Evolutionary conservation across 2,888 invertebrate species (phyloP), one percentile per base, ranked within the genome.

Genomic region (Tolmerus cingulatus): DNA sequence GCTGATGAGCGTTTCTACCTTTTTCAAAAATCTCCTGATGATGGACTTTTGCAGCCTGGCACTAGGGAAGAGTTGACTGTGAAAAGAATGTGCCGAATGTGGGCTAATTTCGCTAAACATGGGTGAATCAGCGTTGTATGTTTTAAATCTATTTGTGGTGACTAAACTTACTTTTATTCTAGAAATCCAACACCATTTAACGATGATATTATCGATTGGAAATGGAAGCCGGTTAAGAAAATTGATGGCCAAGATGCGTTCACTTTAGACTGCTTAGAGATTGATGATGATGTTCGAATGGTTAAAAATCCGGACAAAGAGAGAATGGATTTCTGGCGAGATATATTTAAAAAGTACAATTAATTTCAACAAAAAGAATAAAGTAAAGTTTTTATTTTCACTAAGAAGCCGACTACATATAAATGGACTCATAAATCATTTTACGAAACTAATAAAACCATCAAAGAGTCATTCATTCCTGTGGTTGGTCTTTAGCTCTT

Each of bases 31-130:
- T 87, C 76, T 9, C 74, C 84, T 34, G 87, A 0, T 89, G 87
- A 16, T 19, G 81, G 87, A 0, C 46, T 89, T 1, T 87, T 90
- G 0, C 85, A 89, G 0, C 86, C 88, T 8, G 88, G 90, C 86
- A 86, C 90, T 8, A 88, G 90, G 0, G 90, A 92, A 87, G 89
- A 89, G 46, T 87, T 89, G 30, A 92, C 94, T 9, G 91, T 93
- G 8, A 91, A 93, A 30, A 92, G 92, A 37, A 91, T 95, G 90
- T 92, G 93, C n/a, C 90, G 92, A 30, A 91, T 95, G 91, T 95
- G 95, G 95, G 93, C 95, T 0, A 95, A 95, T 89, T 95, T 95
- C 90, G 95, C 95, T 0, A 94, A 93, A 90, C 91, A 91, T 89
- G 93, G 94, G 93, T 94, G 90, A 91, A 34, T 27, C 1, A 7